These are phyloP conservation scores for Teleogryllus oceanicus DNA, from an alignment of 2,888 invertebrate genomes.

Conservation along the genomic window DNA sequence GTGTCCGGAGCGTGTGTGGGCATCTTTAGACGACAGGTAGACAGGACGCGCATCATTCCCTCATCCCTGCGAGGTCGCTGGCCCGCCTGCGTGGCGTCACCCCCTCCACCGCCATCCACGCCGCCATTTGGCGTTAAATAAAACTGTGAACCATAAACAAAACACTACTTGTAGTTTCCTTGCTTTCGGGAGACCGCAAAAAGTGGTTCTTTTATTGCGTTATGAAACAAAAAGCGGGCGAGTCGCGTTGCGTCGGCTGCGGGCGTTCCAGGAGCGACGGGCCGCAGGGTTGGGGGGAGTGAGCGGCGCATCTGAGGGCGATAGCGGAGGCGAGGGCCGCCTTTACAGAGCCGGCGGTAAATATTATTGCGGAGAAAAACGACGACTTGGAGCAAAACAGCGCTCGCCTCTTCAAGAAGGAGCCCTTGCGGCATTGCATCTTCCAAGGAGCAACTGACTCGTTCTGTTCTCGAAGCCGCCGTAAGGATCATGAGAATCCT, in stretches of 20 bases:
- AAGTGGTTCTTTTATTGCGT: not conserved
- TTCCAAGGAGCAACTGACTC: no score
- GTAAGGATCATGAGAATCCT: no score
- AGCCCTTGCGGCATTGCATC: no score
- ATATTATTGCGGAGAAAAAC: not conserved
- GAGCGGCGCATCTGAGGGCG: not conserved
- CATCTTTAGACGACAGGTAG: no score
- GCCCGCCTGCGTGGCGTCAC: no score
- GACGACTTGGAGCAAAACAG: not conserved
- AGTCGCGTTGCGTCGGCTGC: not conserved
- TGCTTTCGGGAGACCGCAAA: not conserved
- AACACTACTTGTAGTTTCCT: not conserved
- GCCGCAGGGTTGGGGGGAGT: not conserved
- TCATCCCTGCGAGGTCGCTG: no score
- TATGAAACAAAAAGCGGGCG: not conserved
- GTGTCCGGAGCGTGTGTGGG: no score
- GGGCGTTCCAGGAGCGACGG: not conserved
- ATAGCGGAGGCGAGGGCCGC: not conserved
- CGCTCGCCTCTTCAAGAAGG: not conserved
- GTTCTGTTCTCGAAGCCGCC: no score
- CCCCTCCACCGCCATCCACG: no score
- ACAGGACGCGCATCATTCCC: no score
- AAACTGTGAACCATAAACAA: constrained; percentile 8
- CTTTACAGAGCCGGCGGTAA: not conserved
- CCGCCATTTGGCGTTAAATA: not conserved